Base-by-base conservation (phyloP, 2,113 vertebrate species). In the Percopsis transmontana region DNA sequence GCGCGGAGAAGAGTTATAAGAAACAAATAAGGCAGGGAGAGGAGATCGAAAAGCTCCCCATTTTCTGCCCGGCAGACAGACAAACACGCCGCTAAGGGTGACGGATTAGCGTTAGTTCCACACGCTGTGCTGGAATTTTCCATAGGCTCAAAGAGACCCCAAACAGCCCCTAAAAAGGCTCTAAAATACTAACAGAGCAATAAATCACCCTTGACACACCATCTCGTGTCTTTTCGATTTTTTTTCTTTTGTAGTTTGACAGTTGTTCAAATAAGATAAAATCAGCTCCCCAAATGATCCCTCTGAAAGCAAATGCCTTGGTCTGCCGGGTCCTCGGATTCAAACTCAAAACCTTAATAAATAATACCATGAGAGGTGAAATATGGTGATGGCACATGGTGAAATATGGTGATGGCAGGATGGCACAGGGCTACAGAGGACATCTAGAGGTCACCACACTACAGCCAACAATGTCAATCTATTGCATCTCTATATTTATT, bases 71-170 rank as follows among this genome's bases (percentile, higher is more conserved):
- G 14, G 68, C 80, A 82, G 72, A 81, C 79, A 76, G 78, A 82
- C 83, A 80, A 82, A 86, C 85, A 81, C 50, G 19, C 14, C 47
- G 68, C 85, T 77, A 68, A 51, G 72, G 84, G 81, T 90, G 90
- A 89, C 66, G 70, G 88, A 87, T 90, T 87, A 87, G 81, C 80
- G 79, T 85, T 84, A 85, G 79, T 55, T 68, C 47, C 61, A 66
- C 74, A 60, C 78, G 67, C 70, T 68, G 66, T 74, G 76, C 75
- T 18, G 20, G 81, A 86, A 71, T 87, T 79, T 87, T 83, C 79
- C 77, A 77, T 59, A 76, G 75, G 71, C 81, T 87, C 68, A 68
- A 51, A 1, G 57, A 74, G 80, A 83, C 70, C 79, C 74, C 55
- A 58, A 68, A 76, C 74, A 70, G 44, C 74, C 73, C 60, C 55